These are phyloP conservation scores for Chanos chanos DNA, from an alignment of 2,797 vertebrate genomes.

Conservation along the genomic window DNA sequence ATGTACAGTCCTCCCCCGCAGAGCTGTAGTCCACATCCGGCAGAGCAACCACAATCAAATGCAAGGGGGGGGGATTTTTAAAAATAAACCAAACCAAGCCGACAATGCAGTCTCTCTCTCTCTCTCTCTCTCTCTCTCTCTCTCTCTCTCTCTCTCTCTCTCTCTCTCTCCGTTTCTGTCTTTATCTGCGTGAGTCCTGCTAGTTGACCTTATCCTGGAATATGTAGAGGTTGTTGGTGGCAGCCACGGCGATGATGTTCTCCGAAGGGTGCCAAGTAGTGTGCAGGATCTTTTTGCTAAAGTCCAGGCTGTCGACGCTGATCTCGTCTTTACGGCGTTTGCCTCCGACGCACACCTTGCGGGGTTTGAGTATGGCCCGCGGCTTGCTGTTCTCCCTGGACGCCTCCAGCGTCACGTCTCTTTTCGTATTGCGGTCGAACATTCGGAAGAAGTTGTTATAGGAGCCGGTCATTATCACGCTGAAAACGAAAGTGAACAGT, in stretches of 20 bases:
- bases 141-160: conserved; percentile 32
- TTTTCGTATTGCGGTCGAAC: conserved; percentile 87
- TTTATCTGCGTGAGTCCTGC: conserved; percentile 36
- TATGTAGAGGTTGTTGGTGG: conserved; percentile 99
- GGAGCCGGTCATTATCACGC: conserved; percentile 89
- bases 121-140: too few relatives aligned
- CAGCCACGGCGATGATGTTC: conserved; percentile 98
- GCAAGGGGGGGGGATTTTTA: too few relatives aligned
- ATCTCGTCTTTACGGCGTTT: conserved; percentile 98
- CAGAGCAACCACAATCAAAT: too few relatives aligned
- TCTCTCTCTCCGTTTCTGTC: conserved; percentile 22
- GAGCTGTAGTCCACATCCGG: neutral
- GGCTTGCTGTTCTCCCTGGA: conserved; percentile 89
- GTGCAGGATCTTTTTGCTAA: conserved; percentile 99
- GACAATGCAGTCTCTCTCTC: too few relatives aligned
- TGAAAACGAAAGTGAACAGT: conserved; percentile 36
- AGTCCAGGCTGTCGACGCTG: conserved; percentile 98
- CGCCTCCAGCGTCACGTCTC: conserved; percentile 83
- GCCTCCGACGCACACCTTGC: conserved; percentile 93
- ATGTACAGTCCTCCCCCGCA: neutral
- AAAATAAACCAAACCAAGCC: too few relatives aligned
- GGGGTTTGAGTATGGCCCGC: conserved; percentile 83
- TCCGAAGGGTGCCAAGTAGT: conserved; percentile 98
- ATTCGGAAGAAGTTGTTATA: conserved; percentile 94
- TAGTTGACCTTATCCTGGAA: conserved; percentile 99